A percentile compares a stretch with the other conserved stretches of the same genome.
These are phyloP conservation scores for Callyntrura sp. DNA, from an alignment of 2,888 invertebrate genomes.

Conservation along the genomic window DNA sequence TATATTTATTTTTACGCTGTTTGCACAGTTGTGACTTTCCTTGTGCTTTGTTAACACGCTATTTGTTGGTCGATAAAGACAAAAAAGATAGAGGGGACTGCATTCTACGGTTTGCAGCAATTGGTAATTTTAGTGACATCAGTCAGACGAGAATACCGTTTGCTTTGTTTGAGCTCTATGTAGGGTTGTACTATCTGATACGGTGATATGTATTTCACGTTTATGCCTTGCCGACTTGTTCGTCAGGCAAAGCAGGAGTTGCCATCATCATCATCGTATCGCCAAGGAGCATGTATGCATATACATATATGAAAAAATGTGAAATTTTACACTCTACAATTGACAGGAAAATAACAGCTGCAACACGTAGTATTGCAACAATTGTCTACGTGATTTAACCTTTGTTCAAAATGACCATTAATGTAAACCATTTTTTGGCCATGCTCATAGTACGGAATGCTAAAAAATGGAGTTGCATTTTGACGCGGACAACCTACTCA, in stretches of 20 bases:
- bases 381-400: slow-evolving; percentile 46
- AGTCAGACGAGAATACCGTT: background rate
- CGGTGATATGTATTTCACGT: background rate
- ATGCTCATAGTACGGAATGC: background rate
- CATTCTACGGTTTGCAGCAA: too few relatives aligned
- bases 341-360: slow-evolving; percentile 44
- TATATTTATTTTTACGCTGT: too few relatives aligned
- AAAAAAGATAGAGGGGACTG: too few relatives aligned
- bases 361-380: slow-evolving; percentile 44
- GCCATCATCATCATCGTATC: background rate
- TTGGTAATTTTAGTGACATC: too few relatives aligned
- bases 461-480: slow-evolving; percentile 63
- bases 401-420: slow-evolving; percentile 54
- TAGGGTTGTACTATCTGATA: background rate
- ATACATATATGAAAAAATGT: background rate
- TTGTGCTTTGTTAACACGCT: too few relatives aligned
- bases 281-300: background rate
- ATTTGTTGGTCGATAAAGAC: too few relatives aligned
- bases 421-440: slow-evolving; percentile 42
- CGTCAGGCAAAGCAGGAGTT: background rate
- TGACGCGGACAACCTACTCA: slow-evolving; percentile 67
- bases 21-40: too few relatives aligned
- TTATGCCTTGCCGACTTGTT: background rate
- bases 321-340: slow-evolving; percentile 41
- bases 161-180: background rate